These are phyloP conservation scores for Trichonephila clavipes DNA, from an alignment of 1,140 invertebrate genomes.

Conservation along the genomic window DNA sequence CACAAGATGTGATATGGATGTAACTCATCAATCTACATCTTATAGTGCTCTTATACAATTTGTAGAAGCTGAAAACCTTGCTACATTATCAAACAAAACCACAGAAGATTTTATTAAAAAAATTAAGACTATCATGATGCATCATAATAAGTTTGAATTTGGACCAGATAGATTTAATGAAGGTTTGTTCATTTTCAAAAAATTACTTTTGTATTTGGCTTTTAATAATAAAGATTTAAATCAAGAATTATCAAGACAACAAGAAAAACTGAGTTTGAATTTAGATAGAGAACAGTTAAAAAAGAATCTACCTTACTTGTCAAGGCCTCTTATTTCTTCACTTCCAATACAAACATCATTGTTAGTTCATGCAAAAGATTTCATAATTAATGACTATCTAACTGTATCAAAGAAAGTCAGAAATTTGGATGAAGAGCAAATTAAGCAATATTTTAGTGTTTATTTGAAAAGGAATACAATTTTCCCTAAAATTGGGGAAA, in stretches of 20 bases:
- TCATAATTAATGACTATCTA: conserved; percentile 53
- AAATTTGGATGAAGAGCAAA: background rate
- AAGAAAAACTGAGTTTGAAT: conserved; percentile 6
- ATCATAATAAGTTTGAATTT: conserved; percentile 72
- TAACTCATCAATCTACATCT: conserved; percentile 65
- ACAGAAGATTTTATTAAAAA: conserved; percentile 25
- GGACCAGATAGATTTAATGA: conserved; percentile 73
- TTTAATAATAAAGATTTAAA: conserved; percentile 33
- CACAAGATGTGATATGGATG: conserved; percentile 62
- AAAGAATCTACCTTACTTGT: background rate
- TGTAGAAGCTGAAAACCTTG: conserved; percentile 53
- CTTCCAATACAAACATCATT: conserved; percentile 31
- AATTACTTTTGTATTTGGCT: conserved; percentile 40
- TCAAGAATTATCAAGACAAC: conserved; percentile 34
- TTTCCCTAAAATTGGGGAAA: conserved; percentile 66
- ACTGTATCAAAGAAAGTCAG: background rate
- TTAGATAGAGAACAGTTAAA: conserved; percentile 24
- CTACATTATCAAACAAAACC: conserved; percentile 39
- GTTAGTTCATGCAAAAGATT: conserved; percentile 64
- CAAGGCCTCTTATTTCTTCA: conserved; percentile 31
- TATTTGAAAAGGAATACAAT: conserved; percentile 39
- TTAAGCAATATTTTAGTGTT: conserved; percentile 7
- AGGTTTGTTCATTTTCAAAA: conserved; percentile 70
- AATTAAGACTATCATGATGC: conserved; percentile 63
- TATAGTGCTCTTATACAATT: conserved; percentile 63